A percentile compares a stretch with the other conserved stretches of the same genome.
These are phyloP conservation scores for Lepus timidus DNA, from an alignment of 2,113 vertebrate genomes.

Conservation along the genomic window DNA sequence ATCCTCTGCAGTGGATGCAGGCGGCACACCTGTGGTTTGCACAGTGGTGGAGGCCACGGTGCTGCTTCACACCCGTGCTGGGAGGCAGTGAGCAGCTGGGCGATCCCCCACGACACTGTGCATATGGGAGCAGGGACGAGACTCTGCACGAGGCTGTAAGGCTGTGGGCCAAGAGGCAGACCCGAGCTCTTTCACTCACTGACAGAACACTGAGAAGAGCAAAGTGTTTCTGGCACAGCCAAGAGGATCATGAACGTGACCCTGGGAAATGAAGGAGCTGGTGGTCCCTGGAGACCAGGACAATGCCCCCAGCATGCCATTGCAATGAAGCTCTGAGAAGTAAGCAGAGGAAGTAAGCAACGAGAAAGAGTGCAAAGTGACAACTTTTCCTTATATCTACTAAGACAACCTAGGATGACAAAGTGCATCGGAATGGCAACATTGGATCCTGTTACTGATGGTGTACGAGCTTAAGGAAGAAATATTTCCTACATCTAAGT, in stretches of 20 bases:
- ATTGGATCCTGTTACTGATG: neutral
- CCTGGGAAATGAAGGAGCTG: neutral
- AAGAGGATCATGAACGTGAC: neutral
- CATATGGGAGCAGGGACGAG: neutral
- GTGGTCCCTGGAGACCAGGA: too few relatives aligned
- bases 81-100: neutral
- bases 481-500: neutral
- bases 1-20: neutral
- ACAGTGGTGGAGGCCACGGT: rapidly evolving
- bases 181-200: neutral
- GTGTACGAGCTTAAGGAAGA: neutral
- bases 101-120: rapidly evolving
- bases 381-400: neutral
- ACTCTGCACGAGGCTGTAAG: neutral
- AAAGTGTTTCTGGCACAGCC: neutral
- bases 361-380: neutral
- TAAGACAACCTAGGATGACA: neutral
- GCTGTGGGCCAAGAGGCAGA: neutral
- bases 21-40: neutral
- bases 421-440: neutral
- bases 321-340: neutral
- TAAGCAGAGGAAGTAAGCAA: neutral
- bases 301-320: neutral
- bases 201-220: neutral
- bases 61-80: neutral